These are phyloP conservation scores for Leptopilina clavipes DNA, from an alignment of 1,140 invertebrate species.

Conservation along the genomic window DNA sequence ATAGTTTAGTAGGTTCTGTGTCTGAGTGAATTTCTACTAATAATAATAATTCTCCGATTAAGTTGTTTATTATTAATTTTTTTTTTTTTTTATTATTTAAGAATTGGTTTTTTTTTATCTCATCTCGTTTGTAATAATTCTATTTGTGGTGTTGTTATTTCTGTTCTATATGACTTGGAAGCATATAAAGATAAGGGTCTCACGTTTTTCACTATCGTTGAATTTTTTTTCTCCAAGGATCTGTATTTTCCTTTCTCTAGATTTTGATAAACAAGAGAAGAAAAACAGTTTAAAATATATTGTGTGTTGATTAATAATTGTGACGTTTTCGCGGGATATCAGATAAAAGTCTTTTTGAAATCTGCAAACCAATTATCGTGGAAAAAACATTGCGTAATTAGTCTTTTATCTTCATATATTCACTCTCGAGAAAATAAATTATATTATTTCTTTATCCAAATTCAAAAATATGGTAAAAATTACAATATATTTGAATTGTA, in stretches of 20 bases:
- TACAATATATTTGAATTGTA: too few species aligned
- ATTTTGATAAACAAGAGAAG: constrained; percentile 11
- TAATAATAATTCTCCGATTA: too few species aligned
- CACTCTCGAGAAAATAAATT: too few species aligned
- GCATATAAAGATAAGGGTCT: not conserved
- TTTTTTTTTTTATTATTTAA: not conserved
- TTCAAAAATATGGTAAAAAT: too few species aligned
- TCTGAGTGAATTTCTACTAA: too few species aligned
- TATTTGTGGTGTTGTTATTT: not conserved
- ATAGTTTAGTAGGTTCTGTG: too few species aligned
- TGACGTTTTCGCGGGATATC: constrained; percentile 3
- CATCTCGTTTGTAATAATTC: not conserved
- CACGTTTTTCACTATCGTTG: not conserved
- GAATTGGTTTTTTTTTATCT: not conserved
- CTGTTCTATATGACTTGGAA: not conserved
- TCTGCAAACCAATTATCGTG: not conserved
- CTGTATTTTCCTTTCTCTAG: not conserved
- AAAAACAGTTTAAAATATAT: not conserved
- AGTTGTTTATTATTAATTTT: too few species aligned
- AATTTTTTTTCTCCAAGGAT: not conserved
- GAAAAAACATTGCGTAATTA: constrained; percentile 6
- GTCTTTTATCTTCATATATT: not conserved
- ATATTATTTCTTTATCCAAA: too few species aligned
- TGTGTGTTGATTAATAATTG: constrained; percentile 5
- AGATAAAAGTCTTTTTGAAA: not conserved